These are phyloP conservation scores for Alca torda DNA, from an alignment of 2,797 vertebrate genomes.

Conservation along the genomic window DNA sequence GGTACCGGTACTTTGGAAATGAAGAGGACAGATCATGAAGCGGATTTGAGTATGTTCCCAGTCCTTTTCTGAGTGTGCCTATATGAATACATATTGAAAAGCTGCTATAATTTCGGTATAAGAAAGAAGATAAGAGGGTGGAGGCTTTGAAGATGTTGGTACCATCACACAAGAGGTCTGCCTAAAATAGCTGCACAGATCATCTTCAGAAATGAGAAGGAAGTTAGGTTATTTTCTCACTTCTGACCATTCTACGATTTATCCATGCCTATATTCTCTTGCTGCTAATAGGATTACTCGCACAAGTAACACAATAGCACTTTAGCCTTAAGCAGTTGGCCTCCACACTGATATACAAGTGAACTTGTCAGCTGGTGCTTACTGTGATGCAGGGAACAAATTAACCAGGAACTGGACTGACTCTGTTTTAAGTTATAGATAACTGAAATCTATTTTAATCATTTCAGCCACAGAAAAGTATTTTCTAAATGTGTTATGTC, in stretches of 20 bases:
- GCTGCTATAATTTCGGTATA: background rate
- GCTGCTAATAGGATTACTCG: conserved; percentile 32
- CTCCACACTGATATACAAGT: background rate
- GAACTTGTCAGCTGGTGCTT: background rate
- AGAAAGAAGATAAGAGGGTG: background rate
- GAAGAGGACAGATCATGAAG: background rate
- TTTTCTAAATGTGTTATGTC: conserved; percentile 28
- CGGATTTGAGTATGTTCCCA: background rate
- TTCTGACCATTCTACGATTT: background rate
- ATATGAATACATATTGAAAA: background rate
- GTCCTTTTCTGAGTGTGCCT: background rate
- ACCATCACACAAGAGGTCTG: background rate
- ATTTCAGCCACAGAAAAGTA: conserved; percentile 19
- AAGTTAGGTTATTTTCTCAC: background rate
- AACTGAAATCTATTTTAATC: conserved; percentile 33
- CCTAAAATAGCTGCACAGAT: background rate
- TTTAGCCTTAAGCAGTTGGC: conserved; percentile 26
- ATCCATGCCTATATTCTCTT: background rate
- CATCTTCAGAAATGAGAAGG: background rate
- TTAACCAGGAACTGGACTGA: conserved; percentile 12
- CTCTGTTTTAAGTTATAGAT: background rate
- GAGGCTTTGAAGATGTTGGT: background rate
- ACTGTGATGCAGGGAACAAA: background rate
- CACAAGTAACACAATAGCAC: background rate
- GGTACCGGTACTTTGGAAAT: background rate